A percentile compares a stretch with the other conserved stretches of the same genome.
phyloP scores from a whole-genome alignment of 2,797 vertebrate genomes.

The Mionectes olivaceus region DNA sequence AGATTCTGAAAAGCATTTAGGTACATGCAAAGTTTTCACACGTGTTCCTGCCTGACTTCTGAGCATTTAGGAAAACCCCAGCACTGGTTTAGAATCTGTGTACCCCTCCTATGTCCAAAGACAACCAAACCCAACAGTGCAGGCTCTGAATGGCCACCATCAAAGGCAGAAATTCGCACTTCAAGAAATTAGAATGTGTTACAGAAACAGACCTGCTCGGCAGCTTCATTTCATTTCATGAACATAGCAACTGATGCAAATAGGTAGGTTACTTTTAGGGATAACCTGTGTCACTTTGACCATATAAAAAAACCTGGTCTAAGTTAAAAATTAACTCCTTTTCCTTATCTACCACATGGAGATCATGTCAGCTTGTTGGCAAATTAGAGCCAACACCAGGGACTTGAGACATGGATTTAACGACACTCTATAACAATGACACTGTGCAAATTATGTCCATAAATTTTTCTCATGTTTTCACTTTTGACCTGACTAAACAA shows the following conservation, averaged over 20 bases:
- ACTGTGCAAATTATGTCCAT: rapidly evolving
- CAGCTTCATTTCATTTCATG: neutral
- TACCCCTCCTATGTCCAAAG: neutral
- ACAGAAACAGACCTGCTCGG: neutral
- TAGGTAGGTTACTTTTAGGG: neutral
- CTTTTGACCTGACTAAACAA: neutral
- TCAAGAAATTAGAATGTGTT: neutral
- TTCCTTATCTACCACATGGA: neutral
- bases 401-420: neutral
- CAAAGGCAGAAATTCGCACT: neutral
- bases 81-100: neutral
- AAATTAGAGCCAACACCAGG: neutral
- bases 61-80: neutral
- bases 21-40: rapidly evolving
- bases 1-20: neutral
- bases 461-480: neutral
- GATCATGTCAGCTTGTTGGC: neutral
- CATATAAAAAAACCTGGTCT: neutral
- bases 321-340: neutral
- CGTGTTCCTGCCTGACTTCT: neutral
- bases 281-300: neutral
- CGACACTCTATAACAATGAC: neutral
- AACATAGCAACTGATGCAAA: rapidly evolving
- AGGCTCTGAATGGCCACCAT: neutral
- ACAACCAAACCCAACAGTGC: neutral